phyloP scores from a whole-genome alignment of 1,140 invertebrate genomes.

The Bombus vancouverensis region DNA sequence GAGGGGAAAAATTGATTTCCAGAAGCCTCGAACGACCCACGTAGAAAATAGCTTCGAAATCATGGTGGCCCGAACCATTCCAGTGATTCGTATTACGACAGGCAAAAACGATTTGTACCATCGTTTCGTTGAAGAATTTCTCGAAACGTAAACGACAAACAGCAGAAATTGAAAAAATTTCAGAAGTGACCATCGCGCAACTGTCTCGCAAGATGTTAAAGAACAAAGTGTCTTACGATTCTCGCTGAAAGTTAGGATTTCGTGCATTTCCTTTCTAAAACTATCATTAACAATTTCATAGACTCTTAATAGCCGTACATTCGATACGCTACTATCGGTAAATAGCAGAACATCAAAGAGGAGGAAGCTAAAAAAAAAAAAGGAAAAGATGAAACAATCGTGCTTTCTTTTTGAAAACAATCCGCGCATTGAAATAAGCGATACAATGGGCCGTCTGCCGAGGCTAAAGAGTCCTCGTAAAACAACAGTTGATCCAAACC shows the following conservation, averaged over 20 bases:
- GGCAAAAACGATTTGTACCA: slow-evolving; percentile 12
- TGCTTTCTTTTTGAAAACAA: slow-evolving; percentile 58
- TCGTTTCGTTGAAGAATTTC: background rate
- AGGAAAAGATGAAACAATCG: slow-evolving; percentile 58
- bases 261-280: too few relatives aligned
- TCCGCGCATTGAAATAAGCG: slow-evolving; percentile 61
- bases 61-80: slow-evolving; percentile 39
- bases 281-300: background rate
- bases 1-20: slow-evolving; percentile 65
- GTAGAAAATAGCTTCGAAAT: slow-evolving; percentile 43
- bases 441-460: slow-evolving; percentile 54
- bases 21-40: slow-evolving; percentile 50
- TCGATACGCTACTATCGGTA: slow-evolving; percentile 28
- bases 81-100: slow-evolving; percentile 50
- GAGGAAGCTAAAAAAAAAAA: slow-evolving; percentile 32
- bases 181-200: background rate
- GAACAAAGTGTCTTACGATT: background rate
- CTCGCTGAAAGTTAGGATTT: background rate
- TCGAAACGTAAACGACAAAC: background rate
- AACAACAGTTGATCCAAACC: slow-evolving; percentile 55
- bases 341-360: slow-evolving; percentile 50
- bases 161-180: background rate
- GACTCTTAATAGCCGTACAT: background rate
- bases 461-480: slow-evolving; percentile 47
- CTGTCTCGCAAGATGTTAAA: background rate